Conservation (phyloP, 2,888 invertebrate species). For the Tuta absoluta region DNA sequence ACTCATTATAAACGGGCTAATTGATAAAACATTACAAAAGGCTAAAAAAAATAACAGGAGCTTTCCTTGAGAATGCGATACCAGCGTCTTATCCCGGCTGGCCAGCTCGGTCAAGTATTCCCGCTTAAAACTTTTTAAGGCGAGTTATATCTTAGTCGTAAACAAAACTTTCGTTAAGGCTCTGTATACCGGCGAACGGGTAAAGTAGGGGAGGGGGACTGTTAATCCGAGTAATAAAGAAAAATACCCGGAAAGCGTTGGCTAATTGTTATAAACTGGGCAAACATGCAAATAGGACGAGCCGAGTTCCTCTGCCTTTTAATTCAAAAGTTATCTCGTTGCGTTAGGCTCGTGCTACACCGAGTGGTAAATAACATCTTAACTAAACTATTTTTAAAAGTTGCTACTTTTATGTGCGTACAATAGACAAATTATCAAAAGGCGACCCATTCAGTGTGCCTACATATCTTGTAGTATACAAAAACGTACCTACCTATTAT, state of each 20-base stretch:
- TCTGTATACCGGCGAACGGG: slow-evolving; percentile 19
- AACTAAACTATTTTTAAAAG: background rate
- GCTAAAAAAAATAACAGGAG: no score
- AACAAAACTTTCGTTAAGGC: background rate
- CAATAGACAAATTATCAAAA: no score
- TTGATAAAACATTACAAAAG: no score
- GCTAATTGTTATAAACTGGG: slow-evolving; percentile 77
- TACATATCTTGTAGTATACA: no score
- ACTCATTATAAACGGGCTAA: no score
- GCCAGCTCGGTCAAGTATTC: background rate
- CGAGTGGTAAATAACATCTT: background rate
- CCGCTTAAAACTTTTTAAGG: slow-evolving; percentile 1
- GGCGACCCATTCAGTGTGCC: no score
- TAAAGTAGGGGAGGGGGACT: slow-evolving; percentile 39
- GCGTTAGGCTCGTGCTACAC: background rate
- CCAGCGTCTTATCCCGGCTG: no score
- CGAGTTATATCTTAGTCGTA: background rate
- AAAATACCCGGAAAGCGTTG: slow-evolving; percentile 69
- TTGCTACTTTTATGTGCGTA: no score
- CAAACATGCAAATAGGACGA: slow-evolving; percentile 74
- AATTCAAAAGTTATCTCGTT: slow-evolving; percentile 58
- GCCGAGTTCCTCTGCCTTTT: slow-evolving; percentile 64
- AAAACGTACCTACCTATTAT: no score
- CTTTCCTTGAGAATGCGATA: no score
- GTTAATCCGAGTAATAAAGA: slow-evolving; percentile 77